Percentiles rank a stretch among this genome's conserved stretches.
These are phyloP conservation scores for Myotis daubentonii DNA, from an alignment of 2,797 vertebrate species.

Conservation along the genomic window DNA sequence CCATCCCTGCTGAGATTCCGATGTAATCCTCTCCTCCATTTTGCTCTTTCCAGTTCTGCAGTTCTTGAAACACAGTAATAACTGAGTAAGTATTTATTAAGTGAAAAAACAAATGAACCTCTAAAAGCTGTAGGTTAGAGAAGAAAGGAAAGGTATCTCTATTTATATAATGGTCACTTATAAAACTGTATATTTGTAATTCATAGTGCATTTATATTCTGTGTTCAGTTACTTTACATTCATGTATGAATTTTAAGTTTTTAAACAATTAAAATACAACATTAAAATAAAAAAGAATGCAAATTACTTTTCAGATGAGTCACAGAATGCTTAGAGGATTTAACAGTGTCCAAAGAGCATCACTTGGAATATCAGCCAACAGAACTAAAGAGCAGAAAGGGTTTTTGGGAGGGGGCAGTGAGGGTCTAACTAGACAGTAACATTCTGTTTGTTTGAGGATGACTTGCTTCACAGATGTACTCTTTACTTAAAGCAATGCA, in stretches of 20 bases:
- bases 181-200: not conserved
- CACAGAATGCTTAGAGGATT: not conserved
- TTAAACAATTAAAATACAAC: not conserved
- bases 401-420: accelerated
- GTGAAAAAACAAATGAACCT: slow-evolving; percentile 5
- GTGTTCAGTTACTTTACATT: not conserved
- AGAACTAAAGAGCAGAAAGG: not conserved
- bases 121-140: not conserved
- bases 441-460: not conserved
- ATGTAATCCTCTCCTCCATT: not conserved
- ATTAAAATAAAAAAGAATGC: not conserved
- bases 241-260: not conserved
- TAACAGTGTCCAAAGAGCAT: not conserved
- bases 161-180: not conserved
- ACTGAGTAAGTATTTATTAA: slow-evolving; percentile 32
- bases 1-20: not conserved
- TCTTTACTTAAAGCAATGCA: not conserved
- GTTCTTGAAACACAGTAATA: not conserved
- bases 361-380: not conserved
- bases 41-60: not conserved
- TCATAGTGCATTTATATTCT: not conserved
- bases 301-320: slow-evolving; percentile 19
- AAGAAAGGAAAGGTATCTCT: not conserved
- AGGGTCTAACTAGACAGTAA: not conserved
- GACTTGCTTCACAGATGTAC: not conserved